These are phyloP conservation scores for Hydropsyche betteni DNA, from an alignment of 2,888 invertebrate genomes.

Conservation along the genomic window DNA sequence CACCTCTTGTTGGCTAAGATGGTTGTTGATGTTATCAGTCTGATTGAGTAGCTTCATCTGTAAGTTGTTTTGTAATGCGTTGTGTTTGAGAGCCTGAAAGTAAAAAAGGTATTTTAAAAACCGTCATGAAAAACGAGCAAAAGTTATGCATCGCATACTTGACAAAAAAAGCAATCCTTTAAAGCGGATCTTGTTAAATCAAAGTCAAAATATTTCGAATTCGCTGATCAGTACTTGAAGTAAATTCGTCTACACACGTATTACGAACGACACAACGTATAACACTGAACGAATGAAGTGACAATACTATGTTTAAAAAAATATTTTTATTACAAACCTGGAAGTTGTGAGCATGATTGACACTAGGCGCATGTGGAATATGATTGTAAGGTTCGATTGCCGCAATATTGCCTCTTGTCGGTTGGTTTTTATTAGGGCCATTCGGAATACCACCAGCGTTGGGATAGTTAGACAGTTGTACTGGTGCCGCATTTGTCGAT, in stretches of 20 bases:
- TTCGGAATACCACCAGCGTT: slow-evolving; percentile 57
- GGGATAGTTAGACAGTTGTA: slow-evolving; percentile 64
- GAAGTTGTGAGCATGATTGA: slow-evolving; percentile 58
- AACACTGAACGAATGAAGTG: too few species aligned
- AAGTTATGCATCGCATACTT: too few species aligned
- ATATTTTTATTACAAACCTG: slow-evolving; percentile 38
- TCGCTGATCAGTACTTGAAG: too few species aligned
- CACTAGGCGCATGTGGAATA: slow-evolving; percentile 74
- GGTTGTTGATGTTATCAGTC: slow-evolving; percentile 62
- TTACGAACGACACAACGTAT: too few species aligned
- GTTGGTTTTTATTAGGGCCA: slow-evolving; percentile 61
- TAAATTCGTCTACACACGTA: too few species aligned
- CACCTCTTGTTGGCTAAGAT: slow-evolving; percentile 63
- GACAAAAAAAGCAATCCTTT: too few species aligned
- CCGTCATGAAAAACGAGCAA: neutral
- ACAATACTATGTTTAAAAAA: too few species aligned
- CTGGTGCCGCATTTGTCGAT: slow-evolving; percentile 62
- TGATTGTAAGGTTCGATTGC: slow-evolving; percentile 90
- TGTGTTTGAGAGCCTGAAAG: slow-evolving; percentile 64
- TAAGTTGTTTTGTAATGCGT: slow-evolving; percentile 65
- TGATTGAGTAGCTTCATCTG: slow-evolving; percentile 66
- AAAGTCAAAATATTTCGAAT: too few species aligned
- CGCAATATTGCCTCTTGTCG: slow-evolving; percentile 80
- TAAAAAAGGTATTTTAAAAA: neutral
- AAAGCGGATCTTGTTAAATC: too few species aligned